phyloP scores from a whole-genome alignment of 2,888 invertebrate genomes.

The Apoda limacodes region DNA sequence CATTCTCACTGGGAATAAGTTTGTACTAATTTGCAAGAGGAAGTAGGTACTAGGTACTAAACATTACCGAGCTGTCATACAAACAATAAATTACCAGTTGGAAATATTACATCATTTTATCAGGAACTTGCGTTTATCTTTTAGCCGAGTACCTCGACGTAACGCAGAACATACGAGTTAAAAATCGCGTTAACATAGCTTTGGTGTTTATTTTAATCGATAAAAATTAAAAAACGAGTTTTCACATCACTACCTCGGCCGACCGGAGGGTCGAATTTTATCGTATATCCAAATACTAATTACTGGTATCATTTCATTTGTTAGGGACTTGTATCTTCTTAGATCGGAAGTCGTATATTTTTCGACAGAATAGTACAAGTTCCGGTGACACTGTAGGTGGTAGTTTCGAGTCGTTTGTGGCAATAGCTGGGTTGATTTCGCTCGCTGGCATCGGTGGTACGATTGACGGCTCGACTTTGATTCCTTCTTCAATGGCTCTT shows the following conservation, averaged over 20 bases:
- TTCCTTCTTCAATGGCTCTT: conserved; percentile 81
- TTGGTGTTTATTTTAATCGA: conserved; percentile 4
- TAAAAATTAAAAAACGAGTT: conserved; percentile 7
- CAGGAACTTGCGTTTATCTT: no score
- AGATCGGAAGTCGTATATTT: conserved; percentile 93
- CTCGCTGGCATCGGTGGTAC: conserved; percentile 77
- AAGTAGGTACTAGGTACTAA: no score
- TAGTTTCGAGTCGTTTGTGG: conserved; percentile 71
- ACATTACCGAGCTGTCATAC: no score
- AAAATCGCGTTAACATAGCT: conserved; percentile 5
- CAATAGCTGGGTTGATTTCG: conserved; percentile 59
- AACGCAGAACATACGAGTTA: no score
- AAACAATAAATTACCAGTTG: no score
- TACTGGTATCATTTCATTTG: conserved; percentile 38
- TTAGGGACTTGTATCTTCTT: conserved; percentile 74
- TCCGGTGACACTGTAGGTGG: conserved; percentile 77
- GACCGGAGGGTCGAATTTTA: no score
- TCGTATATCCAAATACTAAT: conserved; percentile 22
- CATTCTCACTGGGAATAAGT: no score
- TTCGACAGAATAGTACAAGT: conserved; percentile 93
- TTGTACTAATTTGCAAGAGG: no score
- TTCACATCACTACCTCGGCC: neutral
- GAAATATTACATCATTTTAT: no score
- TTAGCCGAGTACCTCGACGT: no score
- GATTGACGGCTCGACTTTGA: conserved; percentile 76